Evolutionary conservation across 2,888 invertebrate species (phyloP), one percentile per base, ranked within the genome.

Genomic region (Xanthorhoe spadicearia): DNA sequence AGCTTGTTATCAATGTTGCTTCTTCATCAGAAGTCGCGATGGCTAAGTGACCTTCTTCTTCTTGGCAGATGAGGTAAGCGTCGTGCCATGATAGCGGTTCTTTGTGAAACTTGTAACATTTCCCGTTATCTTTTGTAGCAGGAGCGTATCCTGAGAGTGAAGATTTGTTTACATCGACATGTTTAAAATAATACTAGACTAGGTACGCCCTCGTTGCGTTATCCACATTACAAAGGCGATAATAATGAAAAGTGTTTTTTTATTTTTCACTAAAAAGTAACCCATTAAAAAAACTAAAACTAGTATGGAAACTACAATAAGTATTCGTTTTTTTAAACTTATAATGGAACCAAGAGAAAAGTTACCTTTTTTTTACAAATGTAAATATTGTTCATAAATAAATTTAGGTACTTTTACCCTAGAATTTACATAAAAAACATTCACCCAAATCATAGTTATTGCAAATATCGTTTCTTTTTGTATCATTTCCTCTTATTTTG

Each of bases 81-180:
- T 85, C 85, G 46, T 83, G 80, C 86, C 85, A 86, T 19, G 81
- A 76, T 17, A 85, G 65, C 1, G 86, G 85, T 61, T 85, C 85
- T 0, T 57, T 49, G 64, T 85, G 85, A 56, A 83, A 82, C 54
- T 86, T 86, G 68, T 85, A 86, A 66, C 86, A 86, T 79, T 85
- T 86, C 13, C 78, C 79, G 13, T 80, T 77, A 3, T 66, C 59
- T 61, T 81, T 73, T 6, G 65, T 5, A 35, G 35, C 51, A n/a
- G 62, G 70, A 19, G 61, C 51, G 61, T 83, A 86, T n/a, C 74
- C 86, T 86, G 58, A 61, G 68, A 60, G 68, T 48, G 46, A 54
- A 49, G 13, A 3, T 43, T 43, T 32, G 32, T 13, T 43, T 43
- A 43, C 2, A 32, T 32, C 32, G 32, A 32, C 32, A 0, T 32